These are phyloP conservation scores for Podocnemis expansa DNA, from an alignment of 2,113 vertebrate species.

Conservation along the genomic window DNA sequence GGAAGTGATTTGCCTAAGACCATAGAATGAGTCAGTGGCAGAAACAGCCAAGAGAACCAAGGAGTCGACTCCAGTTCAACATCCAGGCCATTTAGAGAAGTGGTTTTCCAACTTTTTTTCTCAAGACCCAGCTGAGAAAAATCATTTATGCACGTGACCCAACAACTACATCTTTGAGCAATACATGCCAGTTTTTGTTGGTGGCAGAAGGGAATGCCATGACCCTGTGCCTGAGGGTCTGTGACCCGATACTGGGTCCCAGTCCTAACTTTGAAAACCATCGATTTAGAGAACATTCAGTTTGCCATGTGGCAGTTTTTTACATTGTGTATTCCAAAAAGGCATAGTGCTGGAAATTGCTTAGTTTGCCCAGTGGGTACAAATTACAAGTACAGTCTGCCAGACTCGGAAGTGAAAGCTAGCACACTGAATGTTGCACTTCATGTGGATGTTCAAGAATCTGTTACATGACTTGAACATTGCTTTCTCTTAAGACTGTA, in stretches of 20 bases:
- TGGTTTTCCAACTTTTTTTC: no score
- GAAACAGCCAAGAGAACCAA: not conserved
- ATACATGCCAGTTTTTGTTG: no score
- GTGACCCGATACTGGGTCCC: no score
- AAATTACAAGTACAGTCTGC: not conserved
- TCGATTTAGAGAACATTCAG: not conserved
- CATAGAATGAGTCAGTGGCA: not conserved
- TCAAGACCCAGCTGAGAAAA: no score
- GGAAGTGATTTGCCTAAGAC: not conserved
- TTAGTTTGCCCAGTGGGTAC: rapidly evolving
- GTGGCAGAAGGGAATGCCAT: no score
- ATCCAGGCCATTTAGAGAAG: not conserved
- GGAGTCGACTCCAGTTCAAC: not conserved
- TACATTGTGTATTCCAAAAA: not conserved
- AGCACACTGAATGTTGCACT: not conserved
- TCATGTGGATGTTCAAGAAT: not conserved
- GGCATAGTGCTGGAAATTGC: not conserved
- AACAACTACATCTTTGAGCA: no score
- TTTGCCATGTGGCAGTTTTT: not conserved
- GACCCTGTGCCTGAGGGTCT: no score
- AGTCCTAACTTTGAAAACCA: no score
- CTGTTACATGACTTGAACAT: not conserved
- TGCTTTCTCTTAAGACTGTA: not conserved
- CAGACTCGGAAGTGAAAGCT: not conserved
- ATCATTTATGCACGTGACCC: no score